Percentiles rank a stretch among this genome's conserved stretches.
Evolutionary conservation across 1,140 invertebrate species (phyloP).

Genomic region (Pectinophora gossypiella): DNA sequence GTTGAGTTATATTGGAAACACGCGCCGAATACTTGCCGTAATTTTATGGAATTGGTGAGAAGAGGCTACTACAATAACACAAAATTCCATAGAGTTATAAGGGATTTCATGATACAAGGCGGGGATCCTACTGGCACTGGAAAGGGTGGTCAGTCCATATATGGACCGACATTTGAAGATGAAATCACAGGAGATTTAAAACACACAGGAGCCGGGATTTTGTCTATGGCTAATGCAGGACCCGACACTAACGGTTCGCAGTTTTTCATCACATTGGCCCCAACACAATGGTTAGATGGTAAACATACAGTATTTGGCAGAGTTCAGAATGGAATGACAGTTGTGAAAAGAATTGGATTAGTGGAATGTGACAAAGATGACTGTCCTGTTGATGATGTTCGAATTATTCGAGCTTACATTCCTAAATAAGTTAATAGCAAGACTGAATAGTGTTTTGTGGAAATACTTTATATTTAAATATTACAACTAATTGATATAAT

Average conservation of each 20-base stretch:
- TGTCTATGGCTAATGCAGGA: constrained; percentile 91
- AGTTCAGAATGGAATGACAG: constrained; percentile 90
- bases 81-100: constrained; percentile 97
- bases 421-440: constrained; percentile 72
- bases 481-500: too few relatives aligned
- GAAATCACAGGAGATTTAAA: constrained; percentile 97
- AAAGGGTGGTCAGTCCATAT: constrained; percentile 96
- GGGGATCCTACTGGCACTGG: constrained; percentile 97
- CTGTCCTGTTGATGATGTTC: constrained; percentile 91
- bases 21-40: constrained; percentile 94
- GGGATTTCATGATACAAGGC: constrained; percentile 98
- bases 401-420: constrained; percentile 86
- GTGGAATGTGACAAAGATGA: constrained; percentile 96
- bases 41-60: constrained; percentile 95
- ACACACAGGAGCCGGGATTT: constrained; percentile 88
- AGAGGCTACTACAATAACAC: constrained; percentile 97
- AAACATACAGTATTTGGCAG: constrained; percentile 98
- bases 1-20: constrained; percentile 99
- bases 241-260: constrained; percentile 98
- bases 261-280: constrained; percentile 98
- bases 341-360: constrained; percentile 93
- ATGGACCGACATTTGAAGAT: constrained; percentile 96
- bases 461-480: too few relatives aligned
- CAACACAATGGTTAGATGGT: constrained; percentile 98
- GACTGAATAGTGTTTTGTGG: too few relatives aligned